Evolutionary conservation across 1,140 invertebrate species (phyloP), one percentile per base, ranked within the genome.

Genomic region (Cataglyphis hispanica): DNA sequence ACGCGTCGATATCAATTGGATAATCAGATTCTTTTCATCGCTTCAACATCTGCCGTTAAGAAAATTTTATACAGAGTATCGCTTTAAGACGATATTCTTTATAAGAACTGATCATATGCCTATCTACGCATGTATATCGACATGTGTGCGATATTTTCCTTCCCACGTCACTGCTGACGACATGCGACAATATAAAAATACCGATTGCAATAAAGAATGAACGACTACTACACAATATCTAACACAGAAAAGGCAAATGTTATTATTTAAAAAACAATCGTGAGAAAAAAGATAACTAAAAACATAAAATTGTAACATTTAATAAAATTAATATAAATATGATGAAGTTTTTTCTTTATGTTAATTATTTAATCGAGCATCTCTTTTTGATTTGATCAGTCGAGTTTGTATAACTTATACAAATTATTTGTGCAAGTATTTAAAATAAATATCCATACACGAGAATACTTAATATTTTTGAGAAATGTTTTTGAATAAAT

Each of bases 1-100:
- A 81, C n/a, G 84, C 74, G 77, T 43, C 56, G 74, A 34, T 37
- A 50, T 77, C 84, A 88, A 88, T 88, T 88, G 64, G 43, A 34
- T 31, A 64, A 53, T 34, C 63, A 63, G 75, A 63, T 72, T 69
- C 72, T 83, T 89, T 89, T 89, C 87, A 58, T 16, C 22, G 72
- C 40, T 74, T 27, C 78, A 27, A 70, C 80, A 25, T 84, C 43
- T 60, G 34, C 50, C 58, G 69, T 53, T 53, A 27, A 40, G 58
- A 16, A 61, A 84, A 43, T 50, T 31, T 58, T 46, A 60, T n/a
- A 53, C n/a, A 58, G 76, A 77, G 31, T 67, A 56, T 25, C 74
- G n/a, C 56, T n/a, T 31, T 58, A 56, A 56, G 72, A 63, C 25
- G 40, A 46, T 34, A 63, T 72, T 84, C 81, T 84, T 76, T 77